Evolutionary conservation across 2,888 invertebrate species (phyloP), one percentile per base, ranked within the genome.

Genomic region (Apamea anceps): DNA sequence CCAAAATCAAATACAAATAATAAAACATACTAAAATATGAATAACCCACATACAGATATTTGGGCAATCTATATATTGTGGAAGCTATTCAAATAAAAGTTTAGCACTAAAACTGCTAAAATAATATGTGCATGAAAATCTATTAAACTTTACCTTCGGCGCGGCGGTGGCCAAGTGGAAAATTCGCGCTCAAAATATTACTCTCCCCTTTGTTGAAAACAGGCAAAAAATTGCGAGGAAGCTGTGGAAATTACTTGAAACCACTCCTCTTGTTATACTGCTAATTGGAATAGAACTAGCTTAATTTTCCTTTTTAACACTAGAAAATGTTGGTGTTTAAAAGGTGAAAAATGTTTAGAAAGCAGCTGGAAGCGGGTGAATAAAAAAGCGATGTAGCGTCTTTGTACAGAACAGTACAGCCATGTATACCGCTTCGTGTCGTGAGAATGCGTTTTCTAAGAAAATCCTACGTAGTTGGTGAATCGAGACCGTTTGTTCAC

Each of bases 221-320:
- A 72, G 60, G 83, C 71, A 81, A 84, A 84, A 85, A 81, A 85
- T 70, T 1, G n/a, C 25, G 10, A 12, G 66, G 45, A 73, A 79
- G 48, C 82, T 68, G 82, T 15, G 70, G 63, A 80, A 85, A 86
- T 77, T 80, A 70, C 83, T 77, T 70, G 42, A 77, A 77, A 83
- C 86, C 75, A 67, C 75, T 77, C 28, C 25, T 32, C 75, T 75
- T 83, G 66, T 80, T 79, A 79, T 63, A 74, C 68, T 68, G 57
- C 83, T 85, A 82, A 85, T 85, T 85, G 79, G 73, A 79, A 79
- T 74, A 74, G 73, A 73, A 82, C 73, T 70, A 85, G 76, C 63
- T 76, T 74, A 77, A 83, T 86, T 76, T 73, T 62, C n/a, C 63
- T 63, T 74, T 82, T 72, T 65, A 77, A 62, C 51, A 54, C 60